Evolutionary conservation across 1,140 invertebrate genomes (phyloP).

Genomic region (Drosophila willistoni): DNA sequence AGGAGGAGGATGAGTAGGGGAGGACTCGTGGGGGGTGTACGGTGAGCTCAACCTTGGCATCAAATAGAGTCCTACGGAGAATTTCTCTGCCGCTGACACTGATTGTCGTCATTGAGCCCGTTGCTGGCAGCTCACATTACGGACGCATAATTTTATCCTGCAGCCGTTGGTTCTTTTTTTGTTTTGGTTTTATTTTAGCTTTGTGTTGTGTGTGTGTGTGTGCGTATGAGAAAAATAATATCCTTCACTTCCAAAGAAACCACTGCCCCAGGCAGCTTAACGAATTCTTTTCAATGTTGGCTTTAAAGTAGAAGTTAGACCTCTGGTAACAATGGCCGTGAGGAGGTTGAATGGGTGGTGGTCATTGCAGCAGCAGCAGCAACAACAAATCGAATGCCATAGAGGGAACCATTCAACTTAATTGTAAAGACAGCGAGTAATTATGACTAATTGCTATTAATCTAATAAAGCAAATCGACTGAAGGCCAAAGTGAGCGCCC

Average conservation of each 20-base stretch:
- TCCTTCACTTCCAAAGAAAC: constrained; percentile 46
- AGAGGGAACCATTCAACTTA: constrained; percentile 64
- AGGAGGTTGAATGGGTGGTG: neutral
- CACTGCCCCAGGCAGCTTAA: constrained; percentile 53
- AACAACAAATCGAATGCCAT: neutral
- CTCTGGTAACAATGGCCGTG: too few relatives aligned
- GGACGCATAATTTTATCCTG: constrained; percentile 71
- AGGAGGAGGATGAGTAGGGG: too few relatives aligned
- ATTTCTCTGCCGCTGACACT: constrained; percentile 67
- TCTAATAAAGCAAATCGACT: constrained; percentile 61
- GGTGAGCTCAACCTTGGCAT: constrained; percentile 10
- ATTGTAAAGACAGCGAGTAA: constrained; percentile 64
- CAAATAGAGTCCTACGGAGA: constrained; percentile 25
- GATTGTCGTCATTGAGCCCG: constrained; percentile 47
- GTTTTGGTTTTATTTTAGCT: neutral
- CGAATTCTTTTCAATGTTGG: constrained; percentile 41
- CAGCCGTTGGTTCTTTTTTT: constrained; percentile 43
- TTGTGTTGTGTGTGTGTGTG: constrained; percentile 24
- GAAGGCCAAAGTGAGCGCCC: constrained; percentile 37
- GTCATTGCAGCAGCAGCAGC: constrained; percentile 39
- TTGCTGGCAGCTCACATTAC: constrained; percentile 46
- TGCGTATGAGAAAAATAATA: constrained; percentile 56
- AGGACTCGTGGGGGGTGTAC: constrained; percentile 1
- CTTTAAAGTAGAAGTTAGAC: neutral
- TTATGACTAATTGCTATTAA: constrained; percentile 79